These are phyloP conservation scores for Aplysia californica DNA, from an alignment of 1,140 invertebrate species.

Conservation along the genomic window DNA sequence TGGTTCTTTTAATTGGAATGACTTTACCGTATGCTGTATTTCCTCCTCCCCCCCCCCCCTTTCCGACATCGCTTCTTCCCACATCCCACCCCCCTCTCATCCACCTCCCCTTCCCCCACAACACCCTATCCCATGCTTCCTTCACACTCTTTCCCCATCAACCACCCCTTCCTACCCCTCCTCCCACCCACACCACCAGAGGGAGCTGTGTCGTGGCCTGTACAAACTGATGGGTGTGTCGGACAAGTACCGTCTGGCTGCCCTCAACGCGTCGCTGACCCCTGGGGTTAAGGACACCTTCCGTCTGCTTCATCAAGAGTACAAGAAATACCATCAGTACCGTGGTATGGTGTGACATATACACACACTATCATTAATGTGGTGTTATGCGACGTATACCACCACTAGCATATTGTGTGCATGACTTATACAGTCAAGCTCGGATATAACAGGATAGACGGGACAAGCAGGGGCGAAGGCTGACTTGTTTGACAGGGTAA, in stretches of 20 bases:
- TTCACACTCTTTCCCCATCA: neutral
- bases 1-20: neutral
- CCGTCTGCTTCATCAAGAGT: constrained; percentile 14
- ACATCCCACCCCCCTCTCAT: neutral
- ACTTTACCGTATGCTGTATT: neutral
- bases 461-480: too few species aligned
- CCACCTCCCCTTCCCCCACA: neutral
- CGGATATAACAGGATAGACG: too few species aligned
- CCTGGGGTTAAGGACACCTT: constrained; percentile 22
- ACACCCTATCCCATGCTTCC: neutral
- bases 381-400: too few species aligned
- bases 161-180: neutral
- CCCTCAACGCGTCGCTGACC: constrained; percentile 8
- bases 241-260: constrained; percentile 19
- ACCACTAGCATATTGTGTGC: too few species aligned
- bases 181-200: neutral
- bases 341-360: constrained; percentile 12
- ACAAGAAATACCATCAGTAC: constrained; percentile 21
- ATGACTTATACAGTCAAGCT: too few species aligned
- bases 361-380: too few species aligned
- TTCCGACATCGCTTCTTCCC: neutral
- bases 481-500: too few species aligned
- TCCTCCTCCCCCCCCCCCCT: neutral
- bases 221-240: constrained; percentile 16
- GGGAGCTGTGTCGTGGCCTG: neutral